Conservation (phyloP, 2,888 invertebrate species). For the Plagodis pulveraria region DNA sequence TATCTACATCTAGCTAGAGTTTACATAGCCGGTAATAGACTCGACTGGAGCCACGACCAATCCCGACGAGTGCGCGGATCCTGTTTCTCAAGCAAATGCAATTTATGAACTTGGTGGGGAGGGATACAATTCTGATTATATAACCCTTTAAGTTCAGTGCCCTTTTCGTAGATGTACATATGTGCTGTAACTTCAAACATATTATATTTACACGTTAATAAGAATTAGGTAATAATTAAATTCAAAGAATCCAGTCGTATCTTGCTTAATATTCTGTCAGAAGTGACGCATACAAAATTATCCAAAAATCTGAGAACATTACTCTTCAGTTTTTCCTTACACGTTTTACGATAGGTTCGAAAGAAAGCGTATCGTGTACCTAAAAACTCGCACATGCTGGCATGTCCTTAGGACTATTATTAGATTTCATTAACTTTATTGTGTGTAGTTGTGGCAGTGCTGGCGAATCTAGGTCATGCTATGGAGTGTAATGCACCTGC, state of each 20-base stretch:
- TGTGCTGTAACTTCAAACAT: too few species aligned
- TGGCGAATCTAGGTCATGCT: constrained; percentile 59
- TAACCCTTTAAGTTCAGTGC: constrained; percentile 4
- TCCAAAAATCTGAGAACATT: constrained; percentile 9
- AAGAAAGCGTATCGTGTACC: constrained; percentile 10
- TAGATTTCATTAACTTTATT: constrained; percentile 20
- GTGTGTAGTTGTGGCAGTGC: constrained; percentile 32
- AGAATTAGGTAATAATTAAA: neutral
- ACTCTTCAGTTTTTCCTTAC: constrained; percentile 11
- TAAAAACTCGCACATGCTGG: neutral
- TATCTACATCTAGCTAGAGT: constrained; percentile 25
- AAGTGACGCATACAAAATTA: constrained; percentile 15
- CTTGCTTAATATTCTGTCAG: constrained; percentile 24
- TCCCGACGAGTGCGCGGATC: constrained; percentile 27
- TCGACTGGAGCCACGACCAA: constrained; percentile 32
- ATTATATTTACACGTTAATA: too few species aligned
- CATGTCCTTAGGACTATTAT: constrained; percentile 24
- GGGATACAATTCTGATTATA: constrained; percentile 5
- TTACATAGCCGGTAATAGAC: constrained; percentile 28
- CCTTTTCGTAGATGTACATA: too few species aligned
- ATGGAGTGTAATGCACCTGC: constrained; percentile 52
- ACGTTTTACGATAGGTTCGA: constrained; percentile 6
- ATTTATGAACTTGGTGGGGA: constrained; percentile 6
- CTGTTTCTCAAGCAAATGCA: constrained; percentile 20
- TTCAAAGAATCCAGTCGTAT: constrained; percentile 3